Percentiles rank a stretch among this genome's conserved stretches.
Conservation (phyloP, 2,888 invertebrate genomes). For the Alloplasta piceator region DNA sequence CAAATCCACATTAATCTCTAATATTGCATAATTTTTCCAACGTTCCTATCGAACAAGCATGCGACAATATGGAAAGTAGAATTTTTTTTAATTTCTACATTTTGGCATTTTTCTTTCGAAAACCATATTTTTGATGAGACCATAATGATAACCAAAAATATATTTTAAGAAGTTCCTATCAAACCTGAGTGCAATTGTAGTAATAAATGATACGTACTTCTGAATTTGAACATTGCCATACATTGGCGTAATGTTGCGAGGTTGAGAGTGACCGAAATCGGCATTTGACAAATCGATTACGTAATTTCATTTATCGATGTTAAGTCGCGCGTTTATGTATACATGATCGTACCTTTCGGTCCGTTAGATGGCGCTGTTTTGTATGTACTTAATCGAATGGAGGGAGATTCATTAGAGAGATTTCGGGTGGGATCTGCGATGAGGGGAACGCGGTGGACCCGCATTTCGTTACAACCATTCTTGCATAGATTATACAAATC, state of each 20-base stretch:
- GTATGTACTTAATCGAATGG: conserved; percentile 28
- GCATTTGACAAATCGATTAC: conserved; percentile 53
- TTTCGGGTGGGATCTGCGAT: conserved; percentile 8
- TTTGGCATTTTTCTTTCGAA: no score
- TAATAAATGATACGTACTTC: no score
- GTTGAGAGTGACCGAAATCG: conserved; percentile 29
- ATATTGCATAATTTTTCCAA: no score
- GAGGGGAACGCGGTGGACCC: not conserved
- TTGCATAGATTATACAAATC: conserved; percentile 13
- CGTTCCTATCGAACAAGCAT: no score
- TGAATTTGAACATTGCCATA: no score
- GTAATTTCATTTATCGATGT: conserved; percentile 58
- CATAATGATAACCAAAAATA: no score
- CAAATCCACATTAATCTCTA: no score
- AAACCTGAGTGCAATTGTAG: no score
- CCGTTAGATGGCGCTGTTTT: conserved; percentile 19
- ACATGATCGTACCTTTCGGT: conserved; percentile 37
- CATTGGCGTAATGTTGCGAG: not conserved
- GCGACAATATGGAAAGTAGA: no score
- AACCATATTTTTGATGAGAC: no score
- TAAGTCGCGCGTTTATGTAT: conserved; percentile 13
- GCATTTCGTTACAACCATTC: conserved; percentile 8
- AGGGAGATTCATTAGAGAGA: conserved; percentile 49
- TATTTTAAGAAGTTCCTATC: no score
- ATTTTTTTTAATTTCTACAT: no score